Conservation (phyloP, 2,797 vertebrate genomes). For the Eleutherodactylus coqui region DNA sequence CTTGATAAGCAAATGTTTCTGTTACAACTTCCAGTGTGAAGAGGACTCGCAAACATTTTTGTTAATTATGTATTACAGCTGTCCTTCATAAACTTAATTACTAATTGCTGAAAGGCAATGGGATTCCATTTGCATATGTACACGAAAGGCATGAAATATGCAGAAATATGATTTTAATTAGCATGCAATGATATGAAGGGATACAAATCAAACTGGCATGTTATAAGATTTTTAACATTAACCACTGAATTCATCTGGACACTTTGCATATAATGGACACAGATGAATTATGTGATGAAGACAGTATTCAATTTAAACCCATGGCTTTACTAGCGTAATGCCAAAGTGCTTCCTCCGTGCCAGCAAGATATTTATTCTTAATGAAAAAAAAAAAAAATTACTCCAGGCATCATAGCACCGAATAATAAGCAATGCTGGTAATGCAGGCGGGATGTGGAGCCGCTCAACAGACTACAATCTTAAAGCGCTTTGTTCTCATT, state of each 20-base stretch:
- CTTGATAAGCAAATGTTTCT: constrained; percentile 73
- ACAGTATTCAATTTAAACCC: constrained; percentile 15
- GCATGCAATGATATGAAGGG: constrained; percentile 91
- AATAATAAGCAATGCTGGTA: not conserved
- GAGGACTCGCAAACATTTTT: constrained; percentile 93
- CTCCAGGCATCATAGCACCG: not conserved
- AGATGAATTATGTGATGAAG: constrained; percentile 54
- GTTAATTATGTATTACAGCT: constrained; percentile 99
- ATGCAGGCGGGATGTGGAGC: too few relatives aligned
- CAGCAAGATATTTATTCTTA: constrained; percentile 10
- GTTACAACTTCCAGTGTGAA: constrained; percentile 83
- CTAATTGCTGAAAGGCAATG: constrained; percentile 97
- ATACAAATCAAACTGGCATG: constrained; percentile 96
- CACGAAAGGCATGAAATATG: constrained; percentile 97
- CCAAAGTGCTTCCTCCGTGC: not conserved
- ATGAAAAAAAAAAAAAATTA: not conserved
- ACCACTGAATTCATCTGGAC: constrained; percentile 84
- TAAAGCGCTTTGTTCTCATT: too few relatives aligned
- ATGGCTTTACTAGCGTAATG: not conserved
- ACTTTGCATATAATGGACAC: constrained; percentile 75
- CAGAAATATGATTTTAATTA: constrained; percentile 99
- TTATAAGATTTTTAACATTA: constrained; percentile 90
- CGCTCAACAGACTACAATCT: too few relatives aligned
- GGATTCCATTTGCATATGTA: constrained; percentile 91
- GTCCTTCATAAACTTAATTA: constrained; percentile 99